Evolutionary conservation across 2,797 vertebrate species (phyloP), one percentile per base, ranked within the genome.

Genomic region (Syndactyla subalaris): DNA sequence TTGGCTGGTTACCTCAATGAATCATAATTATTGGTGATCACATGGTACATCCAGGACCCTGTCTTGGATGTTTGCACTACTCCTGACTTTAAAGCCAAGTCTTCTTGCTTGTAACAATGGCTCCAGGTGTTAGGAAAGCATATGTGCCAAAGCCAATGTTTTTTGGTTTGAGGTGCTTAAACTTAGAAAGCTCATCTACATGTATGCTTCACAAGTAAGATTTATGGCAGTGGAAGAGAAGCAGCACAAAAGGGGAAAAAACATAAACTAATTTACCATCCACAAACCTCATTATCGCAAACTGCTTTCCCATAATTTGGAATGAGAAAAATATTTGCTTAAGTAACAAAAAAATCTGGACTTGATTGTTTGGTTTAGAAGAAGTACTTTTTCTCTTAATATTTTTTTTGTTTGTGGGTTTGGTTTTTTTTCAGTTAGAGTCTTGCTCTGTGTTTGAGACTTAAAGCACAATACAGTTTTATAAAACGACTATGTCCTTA

Each of bases 241-340:
- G 16, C 23, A 49, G 41, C n/a, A 82, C 15, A 65, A 59, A 92
- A 76, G 3, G 8, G 16, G 10, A 20, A 38, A 48, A 71, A 46
- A 1, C 0, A 3, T 8, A 20, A 51, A 58, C 9, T 26, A 70
- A 20, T 10, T 78, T 36, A 17, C 3, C 1, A 38, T 27, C 15
- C 32, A 58, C 51, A 82, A 34, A 62, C 8, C 3, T 62, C 13
- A 12, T 66, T 76, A 51, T n/a, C 73, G 12, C 22, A 79, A 66
- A 82, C 3, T 85, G 12, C 8, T 91, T 92, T 82, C 30, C 23
- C 15, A 12, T 73, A 48, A 3, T 55, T 82, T 62, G 29, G 17
- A 83, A 66, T 48, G 24, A 9, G 30, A 76, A 61, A 57, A 79
- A 32, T 49, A 22, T 55, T 63, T 70, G 26, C 8, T 9, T 70